Base-by-base conservation (phyloP, 2,113 vertebrate species). In the Chionomys nivalis region DNA sequence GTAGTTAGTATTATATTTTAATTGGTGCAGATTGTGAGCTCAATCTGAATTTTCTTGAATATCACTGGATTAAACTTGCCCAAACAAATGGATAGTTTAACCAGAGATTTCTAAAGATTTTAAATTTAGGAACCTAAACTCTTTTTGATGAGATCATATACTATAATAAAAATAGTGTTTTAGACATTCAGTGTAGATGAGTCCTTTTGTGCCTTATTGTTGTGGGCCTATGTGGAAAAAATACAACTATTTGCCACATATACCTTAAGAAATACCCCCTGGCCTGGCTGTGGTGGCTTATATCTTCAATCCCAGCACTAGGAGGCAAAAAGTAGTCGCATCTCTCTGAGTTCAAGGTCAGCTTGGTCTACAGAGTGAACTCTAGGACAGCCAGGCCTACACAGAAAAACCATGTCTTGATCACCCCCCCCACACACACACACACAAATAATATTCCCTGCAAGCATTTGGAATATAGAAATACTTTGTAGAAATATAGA, bases 41-140 rank as follows among this genome's bases (percentile, higher is more conserved):
- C 77, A 63, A 26, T 72, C 44, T 88, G 65, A 90, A 47, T 47
- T 94, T 93, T 92, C 87, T 96, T 28, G 61, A 55, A 58, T 81
- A 81, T 12, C 7, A 16, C 23, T 90, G 83, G 86, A 93, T 73
- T 86, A 81, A 90, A 36, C 68, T 82, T 89, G 47, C 33, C 44
- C 72, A 93, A 65, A 94, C 7, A 72, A 66, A 87, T 36, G 91
- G 63, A 87, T 81, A 66, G 90, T 92, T 92, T 70, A 85, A 85
- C 85, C 58, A 66, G 65, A 87, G 79, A 66, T 89, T 94, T 88
- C 42, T 12, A 91, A 73, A 86, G 77, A 89, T 87, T 79, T 92
- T 94, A 66, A 70, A 68, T 93, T 86, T 85, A 87, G 77, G 68
- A 91, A 73, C 36, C 33, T 47, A 47, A 88, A 47, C 39, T 91